Conservation (phyloP, 2,797 vertebrate genomes). For the Gadopsis marmoratus region DNA sequence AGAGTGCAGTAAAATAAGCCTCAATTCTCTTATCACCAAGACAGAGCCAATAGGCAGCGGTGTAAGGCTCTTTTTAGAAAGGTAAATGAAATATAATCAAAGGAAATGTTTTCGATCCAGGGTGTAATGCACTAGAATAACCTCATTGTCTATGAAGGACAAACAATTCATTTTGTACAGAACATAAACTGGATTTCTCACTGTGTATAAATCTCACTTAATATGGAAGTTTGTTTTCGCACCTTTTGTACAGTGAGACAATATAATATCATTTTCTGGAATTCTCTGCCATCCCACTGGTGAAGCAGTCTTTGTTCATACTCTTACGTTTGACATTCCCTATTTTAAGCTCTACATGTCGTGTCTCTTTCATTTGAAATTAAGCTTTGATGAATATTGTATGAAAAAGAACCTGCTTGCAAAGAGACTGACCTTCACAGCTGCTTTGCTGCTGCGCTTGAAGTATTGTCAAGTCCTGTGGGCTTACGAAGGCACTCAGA, state of each 20-base stretch:
- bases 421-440: slow-evolving; percentile 80
- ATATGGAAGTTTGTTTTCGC: slow-evolving; percentile 24
- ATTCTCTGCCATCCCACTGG: slow-evolving; percentile 29
- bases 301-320: slow-evolving; percentile 65
- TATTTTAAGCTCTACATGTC: slow-evolving; percentile 74
- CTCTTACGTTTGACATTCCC: slow-evolving; percentile 66
- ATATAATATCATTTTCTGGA: slow-evolving; percentile 22
- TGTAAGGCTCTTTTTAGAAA: slow-evolving; percentile 25
- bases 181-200: slow-evolving; percentile 23
- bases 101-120: slow-evolving; percentile 24
- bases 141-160: slow-evolving; percentile 34
- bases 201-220: slow-evolving; percentile 22
- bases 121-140: slow-evolving; percentile 30
- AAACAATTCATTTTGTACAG: slow-evolving; percentile 34
- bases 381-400: slow-evolving; percentile 84
- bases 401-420: slow-evolving; percentile 78
- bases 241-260: slow-evolving; percentile 27
- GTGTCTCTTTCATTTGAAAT: slow-evolving; percentile 81
- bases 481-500: slow-evolving; percentile 68
- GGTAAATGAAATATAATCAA: slow-evolving; percentile 27
- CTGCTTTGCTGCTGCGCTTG: slow-evolving; percentile 73
- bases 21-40: slow-evolving; percentile 39
- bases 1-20: slow-evolving; percentile 45
- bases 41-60: slow-evolving; percentile 25
- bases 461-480: slow-evolving; percentile 76